phyloP scores from a whole-genome alignment of 2,797 vertebrate genomes.

The Phataginus tricuspis region DNA sequence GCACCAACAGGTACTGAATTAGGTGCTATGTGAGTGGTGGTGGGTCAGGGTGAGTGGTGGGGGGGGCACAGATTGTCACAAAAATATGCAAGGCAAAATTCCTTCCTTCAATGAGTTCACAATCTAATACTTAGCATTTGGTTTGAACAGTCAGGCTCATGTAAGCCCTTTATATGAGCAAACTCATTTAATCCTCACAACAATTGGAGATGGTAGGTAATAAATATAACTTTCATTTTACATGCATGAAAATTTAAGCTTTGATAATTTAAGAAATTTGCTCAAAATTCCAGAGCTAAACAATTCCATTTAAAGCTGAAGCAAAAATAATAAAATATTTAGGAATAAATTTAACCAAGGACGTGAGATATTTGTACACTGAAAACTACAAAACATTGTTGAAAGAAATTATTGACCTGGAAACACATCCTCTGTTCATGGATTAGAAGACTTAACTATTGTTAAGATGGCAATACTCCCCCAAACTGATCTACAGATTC shows the following conservation, averaged over 20 bases:
- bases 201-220: not conserved
- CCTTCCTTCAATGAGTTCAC: not conserved
- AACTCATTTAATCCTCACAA: slow-evolving; percentile 8
- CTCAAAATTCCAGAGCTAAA: not conserved
- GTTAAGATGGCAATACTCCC: not conserved
- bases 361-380: not conserved
- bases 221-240: slow-evolving; percentile 13
- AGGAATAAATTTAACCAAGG: not conserved
- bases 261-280: slow-evolving; percentile 7
- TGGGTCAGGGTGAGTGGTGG: too few species aligned
- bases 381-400: not conserved
- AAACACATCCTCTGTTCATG: not conserved
- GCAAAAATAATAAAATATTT: not conserved
- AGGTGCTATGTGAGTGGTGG: not conserved
- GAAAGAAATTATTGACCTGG: not conserved
- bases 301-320: not conserved
- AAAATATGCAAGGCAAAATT: not conserved
- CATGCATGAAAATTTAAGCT: not conserved
- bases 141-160: not conserved
- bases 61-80: not conserved
- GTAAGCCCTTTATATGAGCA: not conserved
- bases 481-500: not conserved
- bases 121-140: slow-evolving; percentile 11
- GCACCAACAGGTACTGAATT: not conserved
- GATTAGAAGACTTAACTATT: not conserved